Base-by-base conservation (phyloP, 2,888 invertebrate species). In the Anaspis maculata region DNA sequence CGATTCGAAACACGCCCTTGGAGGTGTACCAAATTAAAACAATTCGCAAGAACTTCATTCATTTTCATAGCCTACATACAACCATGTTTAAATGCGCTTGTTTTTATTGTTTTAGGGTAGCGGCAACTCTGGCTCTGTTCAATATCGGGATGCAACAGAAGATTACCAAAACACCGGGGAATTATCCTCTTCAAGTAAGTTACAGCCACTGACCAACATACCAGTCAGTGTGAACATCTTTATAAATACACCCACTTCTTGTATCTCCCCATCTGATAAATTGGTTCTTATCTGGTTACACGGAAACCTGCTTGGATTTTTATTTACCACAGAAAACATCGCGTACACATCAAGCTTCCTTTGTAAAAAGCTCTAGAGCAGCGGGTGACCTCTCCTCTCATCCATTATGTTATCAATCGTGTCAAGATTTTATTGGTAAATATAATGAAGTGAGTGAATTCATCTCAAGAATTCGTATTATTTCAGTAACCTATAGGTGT, bases 121-220 rank as follows among this genome's bases (percentile, higher is more conserved):
- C 52, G 41, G 51, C 52, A 37, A 43, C 51, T 45, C 44, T 59
- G 30, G 42, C 48, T 33, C 48, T 59, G 35, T 41, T 56, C 34
- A 45, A 51, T 38, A 37, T 54, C 27, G 58, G 56, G 47, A 46
- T 46, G 37, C 30, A 44, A 19, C 32, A 41, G 22, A 52, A 44
- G 34, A 52, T 45, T 38, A 44, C 46, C 19, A 49, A 39, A 34
- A 30, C 41, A 32, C 35, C 44, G 14, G 44, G 37, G 29, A 56
- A 52, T 41, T 57, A 57, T 42, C 54, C 57, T 22, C 42, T 41
- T 44, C 43, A 53, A 46, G 56, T 56, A 42, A 49, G 52, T 46
- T n/a, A n/a, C n/a, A n/a, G n/a, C n/a, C n/a, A n/a, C n/a, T n/a
- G n/a, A n/a, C n/a, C n/a, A n/a, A 37, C 16, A 22, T 27, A 30